These are phyloP conservation scores for Zaprionus capensis DNA, from an alignment of 1,140 invertebrate genomes.

Conservation along the genomic window DNA sequence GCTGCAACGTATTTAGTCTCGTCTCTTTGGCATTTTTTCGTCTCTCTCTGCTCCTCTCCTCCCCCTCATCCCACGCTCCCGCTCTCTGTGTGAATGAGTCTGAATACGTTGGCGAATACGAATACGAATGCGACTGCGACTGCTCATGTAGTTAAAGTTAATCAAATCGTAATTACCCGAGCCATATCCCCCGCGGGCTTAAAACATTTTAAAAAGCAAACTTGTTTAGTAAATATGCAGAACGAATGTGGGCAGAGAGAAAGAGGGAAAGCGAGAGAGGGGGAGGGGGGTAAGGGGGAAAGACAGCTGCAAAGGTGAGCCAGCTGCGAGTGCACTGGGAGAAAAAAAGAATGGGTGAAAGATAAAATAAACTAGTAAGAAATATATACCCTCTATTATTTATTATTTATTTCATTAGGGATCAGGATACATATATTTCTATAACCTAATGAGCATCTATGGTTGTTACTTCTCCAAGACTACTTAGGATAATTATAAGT, in stretches of 20 bases:
- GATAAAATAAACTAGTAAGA: too few species aligned
- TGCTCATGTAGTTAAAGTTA: conserved; percentile 84
- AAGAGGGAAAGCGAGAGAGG: not conserved
- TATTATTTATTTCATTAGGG: too few species aligned
- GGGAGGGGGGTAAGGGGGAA: not conserved
- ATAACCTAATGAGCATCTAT: too few species aligned
- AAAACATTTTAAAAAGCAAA: conserved; percentile 83
- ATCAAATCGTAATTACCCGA: conserved; percentile 84
- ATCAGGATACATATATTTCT: too few species aligned
- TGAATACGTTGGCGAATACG: conserved; percentile 36
- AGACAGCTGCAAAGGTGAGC: not conserved
- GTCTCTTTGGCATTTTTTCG: conserved; percentile 48
- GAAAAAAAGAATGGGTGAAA: too few species aligned
- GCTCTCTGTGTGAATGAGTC: conserved; percentile 21
- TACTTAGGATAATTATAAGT: too few species aligned
- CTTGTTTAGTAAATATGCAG: conserved; percentile 71
- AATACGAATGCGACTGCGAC: conserved; percentile 59
- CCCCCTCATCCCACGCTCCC: not conserved
- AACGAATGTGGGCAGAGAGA: not conserved
- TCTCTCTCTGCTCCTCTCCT: not conserved
- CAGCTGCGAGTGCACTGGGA: conserved; percentile 19
- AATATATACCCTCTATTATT: too few species aligned
- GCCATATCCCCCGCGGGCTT: conserved; percentile 63
- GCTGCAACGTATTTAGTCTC: conserved; percentile 39
- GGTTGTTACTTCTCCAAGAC: too few species aligned